Conservation (phyloP, 2,888 invertebrate genomes). For the Drosophila neotestacea region DNA sequence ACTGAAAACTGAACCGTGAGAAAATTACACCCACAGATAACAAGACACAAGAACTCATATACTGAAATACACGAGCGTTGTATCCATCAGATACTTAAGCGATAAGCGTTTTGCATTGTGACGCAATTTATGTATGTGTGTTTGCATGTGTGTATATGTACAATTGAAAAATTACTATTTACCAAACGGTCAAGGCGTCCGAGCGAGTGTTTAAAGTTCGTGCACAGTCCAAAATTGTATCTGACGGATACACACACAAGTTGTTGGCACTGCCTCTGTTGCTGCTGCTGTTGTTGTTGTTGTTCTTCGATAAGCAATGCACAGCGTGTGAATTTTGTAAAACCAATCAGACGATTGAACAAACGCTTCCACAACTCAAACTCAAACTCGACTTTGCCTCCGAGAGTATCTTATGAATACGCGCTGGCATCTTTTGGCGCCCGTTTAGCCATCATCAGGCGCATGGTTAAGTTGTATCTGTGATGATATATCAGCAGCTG, state of each 20-base stretch:
- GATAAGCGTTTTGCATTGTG: conserved; percentile 76
- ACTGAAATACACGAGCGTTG: conserved; percentile 24
- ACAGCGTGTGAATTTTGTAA: conserved; percentile 68
- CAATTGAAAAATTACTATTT: conserved; percentile 71
- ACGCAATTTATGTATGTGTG: conserved; percentile 49
- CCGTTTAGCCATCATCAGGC: conserved; percentile 46
- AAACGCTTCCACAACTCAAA: conserved; percentile 19
- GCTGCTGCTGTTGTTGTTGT: conserved; percentile 16
- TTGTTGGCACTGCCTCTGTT: conserved; percentile 22
- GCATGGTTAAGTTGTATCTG: conserved; percentile 19
- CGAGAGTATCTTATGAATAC: conserved; percentile 29
- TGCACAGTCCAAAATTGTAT: conserved; percentile 63
- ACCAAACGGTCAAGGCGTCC: conserved; percentile 53
- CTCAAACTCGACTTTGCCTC: background rate
- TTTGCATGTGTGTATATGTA: conserved; percentile 33
- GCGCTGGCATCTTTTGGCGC: conserved; percentile 17
- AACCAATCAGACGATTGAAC: conserved; percentile 65
- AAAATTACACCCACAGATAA: conserved; percentile 81
- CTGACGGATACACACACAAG: conserved; percentile 52
- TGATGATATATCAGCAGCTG: conserved; percentile 37
- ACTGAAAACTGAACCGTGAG: conserved; percentile 80
- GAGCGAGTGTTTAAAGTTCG: conserved; percentile 71
- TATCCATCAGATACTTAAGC: conserved; percentile 57
- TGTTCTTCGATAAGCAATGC: conserved; percentile 55
- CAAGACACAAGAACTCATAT: conserved; percentile 43